A percentile compares a stretch with the other conserved stretches of the same genome.
These are phyloP conservation scores for Pelobates fuscus DNA, from an alignment of 2,113 vertebrate genomes.

Conservation along the genomic window DNA sequence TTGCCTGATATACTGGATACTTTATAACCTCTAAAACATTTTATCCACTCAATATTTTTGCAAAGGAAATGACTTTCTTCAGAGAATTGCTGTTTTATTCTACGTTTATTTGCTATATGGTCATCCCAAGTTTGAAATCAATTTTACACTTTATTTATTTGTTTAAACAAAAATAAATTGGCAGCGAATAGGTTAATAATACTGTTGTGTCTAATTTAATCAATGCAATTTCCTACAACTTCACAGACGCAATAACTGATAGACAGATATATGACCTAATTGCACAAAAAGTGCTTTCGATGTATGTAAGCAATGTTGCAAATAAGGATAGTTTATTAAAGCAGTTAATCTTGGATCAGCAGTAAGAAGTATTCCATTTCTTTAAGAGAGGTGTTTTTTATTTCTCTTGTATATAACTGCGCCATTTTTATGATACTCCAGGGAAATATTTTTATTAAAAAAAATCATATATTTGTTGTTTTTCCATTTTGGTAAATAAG, in stretches of 20 bases:
- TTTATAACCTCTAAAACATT: no score
- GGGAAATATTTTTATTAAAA: conserved; percentile 31
- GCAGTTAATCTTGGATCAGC: conserved; percentile 40
- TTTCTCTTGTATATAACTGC: conserved; percentile 2
- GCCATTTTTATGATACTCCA: conserved; percentile 32
- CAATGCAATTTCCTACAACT: conserved; percentile 61
- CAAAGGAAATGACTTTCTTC: no score
- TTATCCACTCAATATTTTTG: no score
- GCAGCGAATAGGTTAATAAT: neutral
- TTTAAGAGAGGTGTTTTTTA: neutral
- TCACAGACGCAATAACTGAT: neutral
- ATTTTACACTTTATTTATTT: no score
- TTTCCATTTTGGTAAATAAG: conserved; percentile 17
- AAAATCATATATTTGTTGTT: conserved; percentile 40
- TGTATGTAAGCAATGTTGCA: conserved; percentile 28
- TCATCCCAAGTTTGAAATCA: no score
- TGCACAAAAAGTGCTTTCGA: neutral
- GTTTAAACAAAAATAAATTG: neutral
- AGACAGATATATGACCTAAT: conserved; percentile 27
- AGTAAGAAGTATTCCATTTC: conserved; percentile 11
- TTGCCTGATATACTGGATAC: no score
- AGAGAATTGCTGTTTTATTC: no score
- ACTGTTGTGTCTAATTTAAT: conserved; percentile 60
- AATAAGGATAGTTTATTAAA: conserved; percentile 40
- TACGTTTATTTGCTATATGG: no score